Conservation (phyloP, 2,888 invertebrate species). For the Parasteatoda lunata region DNA sequence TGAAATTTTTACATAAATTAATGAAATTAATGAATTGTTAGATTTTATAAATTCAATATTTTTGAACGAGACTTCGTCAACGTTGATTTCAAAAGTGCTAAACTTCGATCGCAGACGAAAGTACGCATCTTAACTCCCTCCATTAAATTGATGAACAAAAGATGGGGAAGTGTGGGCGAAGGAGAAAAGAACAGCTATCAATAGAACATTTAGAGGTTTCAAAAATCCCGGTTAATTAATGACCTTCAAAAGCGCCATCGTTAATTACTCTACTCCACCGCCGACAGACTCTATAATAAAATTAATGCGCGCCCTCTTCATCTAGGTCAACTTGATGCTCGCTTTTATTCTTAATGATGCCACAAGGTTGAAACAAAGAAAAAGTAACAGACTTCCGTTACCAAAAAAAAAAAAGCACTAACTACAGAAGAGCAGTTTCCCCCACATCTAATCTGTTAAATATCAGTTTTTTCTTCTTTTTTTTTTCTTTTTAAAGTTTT, state of each 20-base stretch:
- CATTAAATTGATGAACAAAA: not conserved
- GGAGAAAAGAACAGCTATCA: constrained; percentile 23
- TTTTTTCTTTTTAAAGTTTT: no score
- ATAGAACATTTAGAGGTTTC: constrained; percentile 34
- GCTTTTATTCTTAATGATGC: constrained; percentile 13
- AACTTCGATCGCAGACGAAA: no score
- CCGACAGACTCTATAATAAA: constrained; percentile 62
- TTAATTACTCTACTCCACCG: constrained; percentile 56
- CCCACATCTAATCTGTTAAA: no score
- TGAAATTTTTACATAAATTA: no score
- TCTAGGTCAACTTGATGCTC: constrained; percentile 57
- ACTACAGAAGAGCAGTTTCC: not conserved
- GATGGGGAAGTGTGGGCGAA: not conserved
- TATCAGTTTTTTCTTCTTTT: no score
- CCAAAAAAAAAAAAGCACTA: not conserved
- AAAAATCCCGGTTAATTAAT: constrained; percentile 50
- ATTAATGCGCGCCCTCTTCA: constrained; percentile 55
- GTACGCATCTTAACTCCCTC: no score
- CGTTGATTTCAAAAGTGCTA: no score
- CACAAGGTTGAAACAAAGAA: constrained; percentile 13
- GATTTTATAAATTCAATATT: no score
- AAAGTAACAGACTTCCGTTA: not conserved
- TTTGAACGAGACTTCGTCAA: no score
- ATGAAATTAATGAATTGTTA: no score
- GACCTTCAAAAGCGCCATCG: constrained; percentile 43